These are phyloP conservation scores for Polypedilum pembai DNA, from an alignment of 1,140 invertebrate genomes.

Conservation along the genomic window DNA sequence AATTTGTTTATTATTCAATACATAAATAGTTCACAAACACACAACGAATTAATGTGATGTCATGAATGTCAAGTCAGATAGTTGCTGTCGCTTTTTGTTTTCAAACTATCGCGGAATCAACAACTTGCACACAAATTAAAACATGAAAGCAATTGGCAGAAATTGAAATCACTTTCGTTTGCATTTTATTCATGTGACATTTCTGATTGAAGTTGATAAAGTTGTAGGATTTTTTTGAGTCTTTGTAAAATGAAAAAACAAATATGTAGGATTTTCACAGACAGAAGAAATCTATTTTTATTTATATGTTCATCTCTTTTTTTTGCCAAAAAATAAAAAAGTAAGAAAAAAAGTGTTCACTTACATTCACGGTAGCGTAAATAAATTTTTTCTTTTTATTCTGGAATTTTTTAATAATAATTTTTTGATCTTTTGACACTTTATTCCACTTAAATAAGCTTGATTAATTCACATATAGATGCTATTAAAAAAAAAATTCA, in stretches of 20 bases:
- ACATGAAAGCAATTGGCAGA: conserved; percentile 14
- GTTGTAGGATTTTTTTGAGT: too few species aligned
- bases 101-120: background rate
- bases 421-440: too few species aligned
- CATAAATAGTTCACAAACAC: background rate
- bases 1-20: background rate
- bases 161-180: background rate
- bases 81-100: background rate
- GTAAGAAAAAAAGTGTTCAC: background rate
- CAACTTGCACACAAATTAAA: conserved; percentile 27
- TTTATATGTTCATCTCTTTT: background rate
- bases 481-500: too few species aligned
- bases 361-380: too few species aligned
- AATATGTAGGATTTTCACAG: background rate
- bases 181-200: too few species aligned
- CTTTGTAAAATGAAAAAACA: background rate
- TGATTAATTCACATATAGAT: too few species aligned
- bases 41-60: conserved; percentile 2
- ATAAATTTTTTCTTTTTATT: too few species aligned
- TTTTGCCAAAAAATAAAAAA: background rate
- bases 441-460: too few species aligned
- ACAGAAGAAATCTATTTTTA: background rate
- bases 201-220: background rate
- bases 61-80: conserved; percentile 21
- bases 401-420: too few species aligned